phyloP scores from a whole-genome alignment of 2,113 vertebrate species.

The Cacatua alba region DNA sequence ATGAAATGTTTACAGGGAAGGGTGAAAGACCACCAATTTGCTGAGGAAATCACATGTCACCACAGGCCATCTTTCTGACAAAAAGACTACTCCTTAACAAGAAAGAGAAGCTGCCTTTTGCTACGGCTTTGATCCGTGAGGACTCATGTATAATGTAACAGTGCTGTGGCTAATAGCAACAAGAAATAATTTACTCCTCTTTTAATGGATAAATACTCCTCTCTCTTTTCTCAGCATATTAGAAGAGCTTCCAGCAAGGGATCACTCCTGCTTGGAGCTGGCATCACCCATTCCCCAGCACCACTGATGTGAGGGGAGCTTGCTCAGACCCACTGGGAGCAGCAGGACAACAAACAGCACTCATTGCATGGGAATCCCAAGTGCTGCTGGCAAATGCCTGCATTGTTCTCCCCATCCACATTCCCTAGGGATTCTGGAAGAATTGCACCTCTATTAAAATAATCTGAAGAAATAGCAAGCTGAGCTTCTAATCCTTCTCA shows the following conservation, averaged over 20 bases:
- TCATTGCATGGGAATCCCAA: fast-evolving
- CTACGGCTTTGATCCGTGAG: not conserved
- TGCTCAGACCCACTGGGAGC: fast-evolving
- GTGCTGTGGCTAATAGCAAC: not conserved
- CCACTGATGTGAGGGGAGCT: fast-evolving
- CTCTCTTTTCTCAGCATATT: not conserved
- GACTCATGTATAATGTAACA: not conserved
- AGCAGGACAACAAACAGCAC: fast-evolving
- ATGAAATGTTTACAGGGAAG: not conserved
- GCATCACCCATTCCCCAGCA: fast-evolving
- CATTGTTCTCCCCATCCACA: fast-evolving
- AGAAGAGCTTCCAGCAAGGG: not conserved
- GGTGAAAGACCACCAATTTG: not conserved
- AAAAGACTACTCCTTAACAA: not conserved
- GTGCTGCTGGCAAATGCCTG: fast-evolving
- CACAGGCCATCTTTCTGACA: not conserved
- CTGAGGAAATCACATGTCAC: not conserved
- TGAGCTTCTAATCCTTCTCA: not conserved
- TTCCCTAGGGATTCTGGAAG: not conserved
- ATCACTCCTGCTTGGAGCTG: fast-evolving
- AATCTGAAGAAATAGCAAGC: not conserved
- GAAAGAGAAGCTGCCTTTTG: not conserved
- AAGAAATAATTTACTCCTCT: not conserved
- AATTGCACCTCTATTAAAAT: fast-evolving
- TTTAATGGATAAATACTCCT: not conserved